Conservation (phyloP, 1,140 invertebrate species). For the Choristoneura fumiferana region DNA sequence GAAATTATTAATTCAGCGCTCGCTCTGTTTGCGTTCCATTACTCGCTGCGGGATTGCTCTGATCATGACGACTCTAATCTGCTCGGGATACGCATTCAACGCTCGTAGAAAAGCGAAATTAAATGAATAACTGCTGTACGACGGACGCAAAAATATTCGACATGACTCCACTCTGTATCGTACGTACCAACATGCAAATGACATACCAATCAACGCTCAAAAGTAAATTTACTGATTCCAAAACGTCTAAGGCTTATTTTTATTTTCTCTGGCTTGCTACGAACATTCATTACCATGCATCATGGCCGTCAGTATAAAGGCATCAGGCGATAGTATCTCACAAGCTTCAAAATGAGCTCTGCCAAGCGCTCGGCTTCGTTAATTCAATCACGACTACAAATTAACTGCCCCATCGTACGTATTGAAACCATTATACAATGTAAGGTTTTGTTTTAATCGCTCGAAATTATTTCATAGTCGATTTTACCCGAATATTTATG, state of each 20-base stretch:
- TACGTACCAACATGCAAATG: no score
- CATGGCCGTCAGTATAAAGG: slow-evolving; percentile 24
- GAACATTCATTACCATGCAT: slow-evolving; percentile 21
- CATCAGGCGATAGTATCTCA: slow-evolving; percentile 34
- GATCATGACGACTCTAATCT: slow-evolving; percentile 19
- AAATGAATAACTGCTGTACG: slow-evolving; percentile 9
- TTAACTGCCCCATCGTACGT: slow-evolving; percentile 30
- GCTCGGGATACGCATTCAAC: slow-evolving; percentile 4
- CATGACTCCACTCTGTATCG: no score
- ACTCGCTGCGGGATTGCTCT: slow-evolving; percentile 25
- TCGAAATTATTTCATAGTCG: neutral
- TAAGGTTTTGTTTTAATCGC: neutral
- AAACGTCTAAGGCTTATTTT: no score
- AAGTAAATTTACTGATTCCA: no score
- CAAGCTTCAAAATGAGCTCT: slow-evolving; percentile 41
- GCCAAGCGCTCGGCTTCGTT: slow-evolving; percentile 36
- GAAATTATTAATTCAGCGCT: slow-evolving; percentile 34
- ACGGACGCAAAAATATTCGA: neutral
- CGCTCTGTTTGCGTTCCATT: slow-evolving; percentile 43
- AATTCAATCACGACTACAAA: slow-evolving; percentile 58
- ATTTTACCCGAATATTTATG: neutral
- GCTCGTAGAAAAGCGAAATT: slow-evolving; percentile 15
- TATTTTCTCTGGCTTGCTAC: neutral
- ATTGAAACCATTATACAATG: slow-evolving; percentile 1
- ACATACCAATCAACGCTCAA: no score